A percentile compares a stretch with the other conserved stretches of the same genome.
Evolutionary conservation across 2,797 vertebrate genomes (phyloP).

Genomic region (Cephalopachus bancanus): DNA sequence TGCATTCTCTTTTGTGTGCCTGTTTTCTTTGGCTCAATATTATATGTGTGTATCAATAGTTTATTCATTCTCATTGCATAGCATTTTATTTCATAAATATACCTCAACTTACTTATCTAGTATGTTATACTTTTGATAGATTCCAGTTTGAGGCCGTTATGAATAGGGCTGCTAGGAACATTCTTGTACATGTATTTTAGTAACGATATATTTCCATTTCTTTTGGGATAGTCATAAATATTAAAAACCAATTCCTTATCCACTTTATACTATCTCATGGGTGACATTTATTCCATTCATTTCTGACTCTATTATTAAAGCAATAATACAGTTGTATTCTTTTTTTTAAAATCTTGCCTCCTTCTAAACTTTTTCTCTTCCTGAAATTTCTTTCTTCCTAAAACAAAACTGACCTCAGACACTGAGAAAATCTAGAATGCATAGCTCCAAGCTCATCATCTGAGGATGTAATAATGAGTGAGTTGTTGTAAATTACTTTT

Average conservation of each 20-base stretch:
- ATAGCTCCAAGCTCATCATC: conserved; percentile 73
- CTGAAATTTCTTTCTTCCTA: conserved; percentile 78
- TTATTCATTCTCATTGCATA: neutral
- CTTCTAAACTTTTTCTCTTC: conserved; percentile 79
- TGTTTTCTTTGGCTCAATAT: neutral
- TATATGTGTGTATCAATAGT: neutral
- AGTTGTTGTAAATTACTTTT: conserved; percentile 70
- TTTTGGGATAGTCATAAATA: neutral
- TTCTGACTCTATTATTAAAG: conserved; percentile 77
- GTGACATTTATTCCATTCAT: neutral
- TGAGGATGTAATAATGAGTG: conserved; percentile 42
- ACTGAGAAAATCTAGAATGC: conserved; percentile 75
- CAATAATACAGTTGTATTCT: conserved; percentile 74
- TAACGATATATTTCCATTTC: neutral
- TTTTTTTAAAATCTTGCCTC: conserved; percentile 82
- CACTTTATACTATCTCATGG: neutral
- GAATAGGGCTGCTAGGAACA: neutral
- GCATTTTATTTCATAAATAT: conserved; percentile 18
- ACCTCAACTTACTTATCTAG: neutral
- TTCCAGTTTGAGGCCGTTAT: neutral
- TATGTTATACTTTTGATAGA: neutral
- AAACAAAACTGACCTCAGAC: conserved; percentile 83
- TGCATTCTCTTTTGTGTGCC: neutral
- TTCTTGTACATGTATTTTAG: neutral
- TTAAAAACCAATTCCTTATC: conserved; percentile 44